phyloP scores from a whole-genome alignment of 1,140 invertebrate genomes.

The Polypedilum vanderplanki region DNA sequence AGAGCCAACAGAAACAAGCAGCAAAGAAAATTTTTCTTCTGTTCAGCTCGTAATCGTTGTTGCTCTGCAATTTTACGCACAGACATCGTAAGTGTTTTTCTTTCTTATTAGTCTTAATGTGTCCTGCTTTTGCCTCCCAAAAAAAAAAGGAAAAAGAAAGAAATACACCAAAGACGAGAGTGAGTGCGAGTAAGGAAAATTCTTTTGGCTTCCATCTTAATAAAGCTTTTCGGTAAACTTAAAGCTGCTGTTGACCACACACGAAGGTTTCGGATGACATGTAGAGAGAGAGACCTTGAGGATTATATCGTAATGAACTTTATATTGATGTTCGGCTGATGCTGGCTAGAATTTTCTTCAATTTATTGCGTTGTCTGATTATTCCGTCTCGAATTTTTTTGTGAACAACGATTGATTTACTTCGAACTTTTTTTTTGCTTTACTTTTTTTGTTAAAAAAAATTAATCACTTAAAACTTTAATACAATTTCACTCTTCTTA shows the following conservation, averaged over 20 bases:
- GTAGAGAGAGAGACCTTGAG: not conserved
- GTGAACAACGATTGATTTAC: not conserved
- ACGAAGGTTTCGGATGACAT: not conserved
- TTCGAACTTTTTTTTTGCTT: not conserved
- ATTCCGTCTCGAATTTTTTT: not conserved
- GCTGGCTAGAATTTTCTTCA: not conserved
- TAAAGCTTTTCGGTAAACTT: slow-evolving; percentile 29
- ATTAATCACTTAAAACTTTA: not conserved
- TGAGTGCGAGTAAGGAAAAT: not conserved
- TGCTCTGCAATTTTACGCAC: slow-evolving; percentile 22
- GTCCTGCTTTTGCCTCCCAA: not conserved
- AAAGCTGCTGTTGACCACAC: slow-evolving; percentile 1
- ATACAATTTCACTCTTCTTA: not conserved
- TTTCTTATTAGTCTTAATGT: not conserved
- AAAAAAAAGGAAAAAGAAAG: not conserved
- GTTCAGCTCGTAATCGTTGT: not conserved
- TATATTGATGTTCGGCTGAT: slow-evolving; percentile 18
- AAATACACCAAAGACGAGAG: not conserved
- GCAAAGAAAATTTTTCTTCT: not conserved
- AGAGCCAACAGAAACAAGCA: not conserved
- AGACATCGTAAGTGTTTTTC: slow-evolving; percentile 26
- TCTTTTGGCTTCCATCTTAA: slow-evolving; percentile 17
- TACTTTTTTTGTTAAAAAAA: not conserved
- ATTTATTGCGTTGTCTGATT: not conserved
- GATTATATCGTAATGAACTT: not conserved